phyloP scores from a whole-genome alignment of 64 coral and sea anemone genomes.

The Catalaphyllia jardinei region DNA sequence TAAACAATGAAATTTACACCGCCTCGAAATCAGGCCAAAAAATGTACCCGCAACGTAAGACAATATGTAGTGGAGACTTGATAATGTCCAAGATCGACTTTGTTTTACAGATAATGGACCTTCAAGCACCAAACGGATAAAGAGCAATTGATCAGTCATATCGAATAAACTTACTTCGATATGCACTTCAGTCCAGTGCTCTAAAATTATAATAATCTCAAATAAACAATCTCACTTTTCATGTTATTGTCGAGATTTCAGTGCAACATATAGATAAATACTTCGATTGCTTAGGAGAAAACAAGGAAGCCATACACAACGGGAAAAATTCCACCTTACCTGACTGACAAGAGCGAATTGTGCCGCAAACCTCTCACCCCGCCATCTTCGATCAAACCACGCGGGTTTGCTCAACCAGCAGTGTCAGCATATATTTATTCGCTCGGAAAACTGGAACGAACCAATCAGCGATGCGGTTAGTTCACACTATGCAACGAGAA shows the following conservation, averaged over 20 bases:
- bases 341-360: not conserved
- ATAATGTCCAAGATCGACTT: not conserved
- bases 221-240: not conserved
- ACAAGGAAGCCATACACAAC: too few relatives aligned
- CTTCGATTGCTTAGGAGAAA: not conserved
- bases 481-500: not conserved
- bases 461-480: not conserved
- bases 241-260: not conserved
- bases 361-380: not conserved
- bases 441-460: constrained; percentile 33
- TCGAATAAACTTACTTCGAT: too few relatives aligned
- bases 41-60: not conserved
- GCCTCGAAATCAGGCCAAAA: not conserved
- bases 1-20: constrained; percentile 22
- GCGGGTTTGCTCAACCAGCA: not conserved
- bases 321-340: not conserved
- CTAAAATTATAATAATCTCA: not conserved
- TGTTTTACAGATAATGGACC: too few relatives aligned
- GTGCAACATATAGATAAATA: not conserved
- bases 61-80: not conserved
- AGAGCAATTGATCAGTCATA: too few relatives aligned
- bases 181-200: too few relatives aligned
- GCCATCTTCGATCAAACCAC: not conserved
- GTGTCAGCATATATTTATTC: not conserved
- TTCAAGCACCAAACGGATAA: too few relatives aligned